Conservation (phyloP, 2,888 invertebrate species). For the Orthosia gothica region DNA sequence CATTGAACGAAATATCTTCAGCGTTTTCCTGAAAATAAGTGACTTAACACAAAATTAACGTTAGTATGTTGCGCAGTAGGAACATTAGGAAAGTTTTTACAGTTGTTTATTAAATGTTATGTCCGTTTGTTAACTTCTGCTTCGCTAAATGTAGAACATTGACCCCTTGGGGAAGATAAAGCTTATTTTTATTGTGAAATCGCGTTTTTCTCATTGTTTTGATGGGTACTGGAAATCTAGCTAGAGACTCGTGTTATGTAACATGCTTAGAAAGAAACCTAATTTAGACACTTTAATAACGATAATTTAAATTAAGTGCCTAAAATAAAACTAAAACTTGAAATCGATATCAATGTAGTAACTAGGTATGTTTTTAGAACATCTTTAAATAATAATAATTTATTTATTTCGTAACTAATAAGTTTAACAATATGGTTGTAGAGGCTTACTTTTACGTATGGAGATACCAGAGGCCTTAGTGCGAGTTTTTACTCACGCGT, state of each 20-base stretch:
- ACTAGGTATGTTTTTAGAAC: no score
- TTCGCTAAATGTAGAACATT: constrained; percentile 41
- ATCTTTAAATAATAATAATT: no score
- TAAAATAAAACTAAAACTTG: no score
- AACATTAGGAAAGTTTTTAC: constrained; percentile 57
- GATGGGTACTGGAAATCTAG: neutral
- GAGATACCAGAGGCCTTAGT: no score
- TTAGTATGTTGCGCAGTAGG: constrained; percentile 38
- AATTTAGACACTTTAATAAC: neutral
- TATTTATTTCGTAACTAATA: no score
- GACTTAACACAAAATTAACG: constrained; percentile 45
- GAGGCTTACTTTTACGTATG: no score
- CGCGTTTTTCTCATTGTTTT: constrained; percentile 6
- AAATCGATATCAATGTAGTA: no score
- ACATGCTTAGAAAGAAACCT: neutral
- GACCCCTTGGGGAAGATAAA: constrained; percentile 34
- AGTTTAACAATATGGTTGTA: no score
- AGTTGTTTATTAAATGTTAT: constrained; percentile 62
- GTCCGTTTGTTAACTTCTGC: constrained; percentile 48
- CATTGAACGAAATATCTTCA: constrained; percentile 9
- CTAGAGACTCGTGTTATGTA: neutral
- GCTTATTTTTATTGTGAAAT: constrained; percentile 28
- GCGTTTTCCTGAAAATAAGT: constrained; percentile 31
- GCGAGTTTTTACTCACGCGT: no score
- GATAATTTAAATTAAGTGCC: neutral